Evolutionary conservation across 1,140 invertebrate species (phyloP).

Genomic region (Trichoplusia ni): DNA sequence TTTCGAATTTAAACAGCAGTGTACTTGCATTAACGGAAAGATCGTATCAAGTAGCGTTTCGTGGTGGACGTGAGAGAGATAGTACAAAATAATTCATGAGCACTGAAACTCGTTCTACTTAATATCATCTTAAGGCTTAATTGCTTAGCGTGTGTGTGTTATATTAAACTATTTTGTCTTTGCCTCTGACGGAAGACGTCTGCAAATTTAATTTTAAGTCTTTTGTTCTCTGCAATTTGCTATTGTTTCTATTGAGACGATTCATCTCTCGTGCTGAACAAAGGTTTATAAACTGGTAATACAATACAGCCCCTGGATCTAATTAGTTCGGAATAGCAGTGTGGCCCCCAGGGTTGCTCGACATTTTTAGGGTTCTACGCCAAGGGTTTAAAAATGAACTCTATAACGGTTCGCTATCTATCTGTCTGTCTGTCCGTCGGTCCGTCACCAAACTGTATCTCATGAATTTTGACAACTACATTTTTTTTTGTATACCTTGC

Average conservation of each 20-base stretch:
- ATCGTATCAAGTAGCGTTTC: not conserved
- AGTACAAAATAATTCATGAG: constrained; percentile 34
- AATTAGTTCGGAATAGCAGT: constrained; percentile 31
- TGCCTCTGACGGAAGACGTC: constrained; percentile 30
- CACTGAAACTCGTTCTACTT: constrained; percentile 23
- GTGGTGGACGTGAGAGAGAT: constrained; percentile 3
- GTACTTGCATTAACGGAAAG: not conserved
- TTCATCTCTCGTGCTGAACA: constrained; percentile 25
- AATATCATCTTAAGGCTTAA: constrained; percentile 41
- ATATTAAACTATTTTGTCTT: constrained; percentile 47
- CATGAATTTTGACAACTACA: too few species aligned
- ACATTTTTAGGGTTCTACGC: constrained; percentile 4
- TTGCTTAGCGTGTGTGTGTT: constrained; percentile 39
- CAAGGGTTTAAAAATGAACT: not conserved
- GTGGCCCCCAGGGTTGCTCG: not conserved
- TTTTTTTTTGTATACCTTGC: too few species aligned
- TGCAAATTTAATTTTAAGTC: constrained; percentile 38
- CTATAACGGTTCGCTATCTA: too few species aligned
- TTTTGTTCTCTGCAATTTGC: constrained; percentile 29
- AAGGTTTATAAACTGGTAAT: constrained; percentile 39
- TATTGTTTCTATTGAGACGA: constrained; percentile 29
- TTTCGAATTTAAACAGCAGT: constrained; percentile 3
- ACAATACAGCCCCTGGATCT: constrained; percentile 33
- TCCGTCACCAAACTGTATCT: too few species aligned
- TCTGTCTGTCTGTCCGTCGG: too few species aligned